phyloP scores from a whole-genome alignment of 2,113 vertebrate genomes.

The Arenaria interpres region DNA sequence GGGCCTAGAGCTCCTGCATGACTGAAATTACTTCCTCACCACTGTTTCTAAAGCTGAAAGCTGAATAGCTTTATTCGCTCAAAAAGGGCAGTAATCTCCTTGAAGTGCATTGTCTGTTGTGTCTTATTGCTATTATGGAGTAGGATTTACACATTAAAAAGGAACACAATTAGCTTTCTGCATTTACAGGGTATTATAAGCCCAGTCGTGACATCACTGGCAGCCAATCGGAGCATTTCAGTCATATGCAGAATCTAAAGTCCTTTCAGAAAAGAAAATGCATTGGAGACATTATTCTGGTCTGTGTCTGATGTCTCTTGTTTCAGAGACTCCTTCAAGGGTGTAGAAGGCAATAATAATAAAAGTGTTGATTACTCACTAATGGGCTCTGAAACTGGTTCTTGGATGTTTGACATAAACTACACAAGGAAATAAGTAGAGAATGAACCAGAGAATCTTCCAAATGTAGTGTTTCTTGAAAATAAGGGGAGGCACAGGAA shows the following conservation, averaged over 20 bases:
- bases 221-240: conserved; percentile 14
- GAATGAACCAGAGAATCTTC: conserved; percentile 21
- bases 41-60: conserved; percentile 51
- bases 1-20: conserved; percentile 7
- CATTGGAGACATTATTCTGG: conserved; percentile 25
- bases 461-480: neutral
- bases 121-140: conserved; percentile 44
- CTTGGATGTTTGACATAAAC: neutral
- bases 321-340: conserved; percentile 43
- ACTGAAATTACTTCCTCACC: conserved; percentile 51
- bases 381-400: conserved; percentile 3
- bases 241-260: neutral
- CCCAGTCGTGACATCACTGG: conserved; percentile 31
- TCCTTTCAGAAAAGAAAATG: conserved; percentile 45
- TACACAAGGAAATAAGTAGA: conserved; percentile 19
- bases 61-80: conserved; percentile 54
- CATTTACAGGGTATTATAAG: conserved; percentile 58
- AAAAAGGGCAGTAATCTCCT: conserved; percentile 48
- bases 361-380: neutral
- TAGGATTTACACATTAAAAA: conserved; percentile 64
- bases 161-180: conserved; percentile 63
- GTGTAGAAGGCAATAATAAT: conserved; percentile 21
- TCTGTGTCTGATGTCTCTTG: conserved; percentile 14
- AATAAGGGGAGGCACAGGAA: neutral
- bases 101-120: conserved; percentile 22